Evolutionary conservation across 2,888 invertebrate genomes (phyloP).

Genomic region (Euphydryas editha): DNA sequence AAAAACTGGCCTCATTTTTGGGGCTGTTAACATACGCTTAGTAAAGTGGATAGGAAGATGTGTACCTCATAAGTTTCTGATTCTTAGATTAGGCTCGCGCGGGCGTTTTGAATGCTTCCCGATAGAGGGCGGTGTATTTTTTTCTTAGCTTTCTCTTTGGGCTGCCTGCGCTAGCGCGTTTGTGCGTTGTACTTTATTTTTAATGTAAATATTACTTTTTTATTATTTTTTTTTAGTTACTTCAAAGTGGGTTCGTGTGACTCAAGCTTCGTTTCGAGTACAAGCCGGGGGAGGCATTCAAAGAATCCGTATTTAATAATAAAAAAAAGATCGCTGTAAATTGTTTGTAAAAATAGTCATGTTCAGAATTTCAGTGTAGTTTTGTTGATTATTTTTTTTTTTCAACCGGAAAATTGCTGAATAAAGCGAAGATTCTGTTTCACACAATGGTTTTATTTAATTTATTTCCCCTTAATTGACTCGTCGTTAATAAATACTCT

Average conservation of each 20-base stretch:
- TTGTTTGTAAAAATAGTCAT: conserved; percentile 82
- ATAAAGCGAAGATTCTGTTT: conserved; percentile 82
- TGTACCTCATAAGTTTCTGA: conserved; percentile 77
- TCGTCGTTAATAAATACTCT: neutral
- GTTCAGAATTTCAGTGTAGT: conserved; percentile 80
- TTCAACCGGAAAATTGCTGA: conserved; percentile 80
- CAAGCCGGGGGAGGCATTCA: conserved; percentile 52
- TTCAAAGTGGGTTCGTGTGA: conserved; percentile 37
- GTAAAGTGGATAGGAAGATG: conserved; percentile 75
- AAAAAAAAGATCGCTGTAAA: conserved; percentile 71
- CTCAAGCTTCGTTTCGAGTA: conserved; percentile 49
- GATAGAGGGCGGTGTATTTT: conserved; percentile 47
- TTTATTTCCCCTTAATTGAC: neutral
- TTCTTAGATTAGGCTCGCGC: conserved; percentile 63
- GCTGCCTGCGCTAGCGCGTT: conserved; percentile 52
- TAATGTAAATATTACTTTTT: conserved; percentile 71
- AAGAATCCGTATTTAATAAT: conserved; percentile 49
- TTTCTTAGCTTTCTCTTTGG: conserved; percentile 52
- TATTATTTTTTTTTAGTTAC: conserved; percentile 53
- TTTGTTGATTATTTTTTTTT: conserved; percentile 77
- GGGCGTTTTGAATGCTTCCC: conserved; percentile 53
- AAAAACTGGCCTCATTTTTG: conserved; percentile 74
- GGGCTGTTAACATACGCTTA: conserved; percentile 80
- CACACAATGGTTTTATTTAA: conserved; percentile 65
- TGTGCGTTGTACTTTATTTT: conserved; percentile 52